Percentiles rank a stretch among this genome's conserved stretches.
Evolutionary conservation across 1,140 invertebrate genomes (phyloP).

Genomic region (Kradibia gibbosae): DNA sequence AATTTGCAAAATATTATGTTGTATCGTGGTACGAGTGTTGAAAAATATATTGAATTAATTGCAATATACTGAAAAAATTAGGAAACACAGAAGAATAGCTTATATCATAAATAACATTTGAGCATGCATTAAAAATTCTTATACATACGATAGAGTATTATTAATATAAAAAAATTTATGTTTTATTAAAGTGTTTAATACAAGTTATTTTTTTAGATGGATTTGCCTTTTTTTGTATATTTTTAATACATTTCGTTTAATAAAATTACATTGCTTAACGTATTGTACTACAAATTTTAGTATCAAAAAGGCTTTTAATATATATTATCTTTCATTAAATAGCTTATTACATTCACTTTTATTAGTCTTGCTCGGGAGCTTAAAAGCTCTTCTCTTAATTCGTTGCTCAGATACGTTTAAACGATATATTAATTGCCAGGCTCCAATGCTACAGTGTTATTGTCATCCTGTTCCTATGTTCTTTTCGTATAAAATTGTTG

Average conservation of each 20-base stretch:
- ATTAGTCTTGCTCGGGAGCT: conserved; percentile 24
- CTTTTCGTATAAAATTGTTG: conserved; percentile 1
- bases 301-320: conserved; percentile 23
- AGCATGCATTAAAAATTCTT: too few relatives aligned
- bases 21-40: background rate
- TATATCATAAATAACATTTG: too few relatives aligned
- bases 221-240: too few relatives aligned
- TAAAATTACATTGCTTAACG: background rate
- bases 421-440: background rate
- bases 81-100: too few relatives aligned
- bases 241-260: background rate
- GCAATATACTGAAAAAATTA: background rate
- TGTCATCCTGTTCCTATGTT: background rate
- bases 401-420: background rate
- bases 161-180: too few relatives aligned
- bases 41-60: background rate
- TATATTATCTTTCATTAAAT: conserved; percentile 28
- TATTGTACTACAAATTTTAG: background rate
- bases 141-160: too few relatives aligned
- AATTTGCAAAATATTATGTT: background rate
- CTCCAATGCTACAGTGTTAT: conserved; percentile 13
- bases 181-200: too few relatives aligned
- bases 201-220: too few relatives aligned
- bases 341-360: conserved; percentile 4
- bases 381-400: background rate